These are phyloP conservation scores for Turritopsis dohrnii DNA, from an alignment of 30 jellyfish, hydroid and myxozoan genomes.

Conservation along the genomic window DNA sequence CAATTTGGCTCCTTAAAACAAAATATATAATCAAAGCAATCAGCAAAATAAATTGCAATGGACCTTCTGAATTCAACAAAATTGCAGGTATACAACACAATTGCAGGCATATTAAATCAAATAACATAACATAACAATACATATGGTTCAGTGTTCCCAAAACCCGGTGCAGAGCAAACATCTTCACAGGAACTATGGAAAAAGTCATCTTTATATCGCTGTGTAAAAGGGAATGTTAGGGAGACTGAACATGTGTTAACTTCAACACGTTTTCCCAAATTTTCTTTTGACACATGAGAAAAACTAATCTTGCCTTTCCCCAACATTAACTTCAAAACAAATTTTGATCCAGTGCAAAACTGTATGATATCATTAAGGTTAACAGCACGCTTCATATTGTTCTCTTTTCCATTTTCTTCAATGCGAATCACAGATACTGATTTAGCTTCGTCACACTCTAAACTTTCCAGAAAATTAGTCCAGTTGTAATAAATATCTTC, in stretches of 20 bases:
- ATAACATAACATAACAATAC: neutral
- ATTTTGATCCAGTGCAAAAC: conserved; percentile 34
- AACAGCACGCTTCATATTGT: neutral
- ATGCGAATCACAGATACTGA: neutral
- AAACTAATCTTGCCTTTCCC: conserved; percentile 3
- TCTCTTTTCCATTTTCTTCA: conserved; percentile 12
- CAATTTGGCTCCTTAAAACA: neutral
- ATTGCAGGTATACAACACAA: neutral
- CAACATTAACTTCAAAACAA: conserved; percentile 4
- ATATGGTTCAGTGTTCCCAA: neutral
- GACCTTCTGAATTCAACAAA: neutral
- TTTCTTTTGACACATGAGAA: neutral
- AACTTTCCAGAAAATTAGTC: neutral
- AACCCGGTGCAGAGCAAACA: neutral
- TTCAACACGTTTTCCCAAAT: neutral
- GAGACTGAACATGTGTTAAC: neutral
- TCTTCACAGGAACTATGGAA: neutral
- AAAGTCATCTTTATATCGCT: neutral
- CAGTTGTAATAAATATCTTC: conserved; percentile 23
- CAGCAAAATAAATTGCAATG: neutral
- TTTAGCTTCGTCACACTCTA: conserved; percentile 4
- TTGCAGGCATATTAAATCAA: neutral
- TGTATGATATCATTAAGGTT: neutral
- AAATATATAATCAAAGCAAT: neutral
- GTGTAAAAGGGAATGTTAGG: neutral